Evolutionary conservation across 2,113 vertebrate genomes (phyloP), one percentile per base, ranked within the genome.

Genomic region (Pampusana beccarii): DNA sequence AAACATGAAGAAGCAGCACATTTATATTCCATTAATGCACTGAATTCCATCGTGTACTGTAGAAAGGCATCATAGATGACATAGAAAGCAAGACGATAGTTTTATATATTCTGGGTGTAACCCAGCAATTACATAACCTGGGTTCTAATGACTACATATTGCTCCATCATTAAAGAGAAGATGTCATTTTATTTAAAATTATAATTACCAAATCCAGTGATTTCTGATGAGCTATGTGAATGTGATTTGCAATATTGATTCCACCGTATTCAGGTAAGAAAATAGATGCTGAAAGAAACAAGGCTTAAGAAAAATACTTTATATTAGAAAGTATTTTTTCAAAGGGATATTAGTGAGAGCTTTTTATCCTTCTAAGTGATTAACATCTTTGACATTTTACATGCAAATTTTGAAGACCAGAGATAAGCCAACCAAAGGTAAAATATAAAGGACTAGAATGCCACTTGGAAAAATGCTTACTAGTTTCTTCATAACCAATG

Each of bases 181-280:
- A 93, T 56, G 19, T 73, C 6, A 53, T 92, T 88, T 90, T 92
- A 50, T 88, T 95, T 96, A 92, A 82, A 94, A 95, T 93, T 66
- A 42, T 69, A 90, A 92, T 90, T 42, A 38, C 46, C 60, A 92
- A 93, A 86, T 54, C 58, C 50, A 75, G 71, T 77, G 79, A 65
- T 61, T 85, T 92, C 62, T 88, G 58, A 82, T 88, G 71, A 96
- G 71, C 74, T 77, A 24, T 54, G 31, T 66, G 71, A 94, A 66
- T 90, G 29, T 29, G 13, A 86, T 73, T 94, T 86, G 64, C 85
- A 92, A 70, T 77, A 95, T 50, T 90, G 81, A 88, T 86, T 96
- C 62, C 34, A 46, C 26, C 42, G 20, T 42, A 73, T 65, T 79
- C 36, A 72, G 78, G 38, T 34, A 73, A 88, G 58, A 85, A 80